Evolutionary conservation across 1,140 invertebrate species (phyloP).

Genomic region (Orchestia grillus): DNA sequence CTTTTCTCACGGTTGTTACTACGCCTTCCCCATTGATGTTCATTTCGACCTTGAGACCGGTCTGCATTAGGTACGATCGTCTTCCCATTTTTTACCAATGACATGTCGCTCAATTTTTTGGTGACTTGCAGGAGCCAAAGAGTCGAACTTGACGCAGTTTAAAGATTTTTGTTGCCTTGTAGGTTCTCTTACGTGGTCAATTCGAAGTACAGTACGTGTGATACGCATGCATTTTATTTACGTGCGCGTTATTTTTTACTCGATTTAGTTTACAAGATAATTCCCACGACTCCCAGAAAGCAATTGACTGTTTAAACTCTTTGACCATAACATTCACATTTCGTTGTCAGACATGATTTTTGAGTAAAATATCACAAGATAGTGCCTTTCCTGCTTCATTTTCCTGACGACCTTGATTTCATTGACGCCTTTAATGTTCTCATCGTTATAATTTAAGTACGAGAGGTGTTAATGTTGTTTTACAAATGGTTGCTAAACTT

Average conservation of each 20-base stretch:
- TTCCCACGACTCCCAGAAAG: not conserved
- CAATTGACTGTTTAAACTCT: not conserved
- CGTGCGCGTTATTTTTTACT: not conserved
- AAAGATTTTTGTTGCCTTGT: not conserved
- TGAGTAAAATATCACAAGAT: not conserved
- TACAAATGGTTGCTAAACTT: too few relatives aligned
- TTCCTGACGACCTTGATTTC: too few relatives aligned
- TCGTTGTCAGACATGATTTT: not conserved
- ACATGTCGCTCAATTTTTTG: not conserved
- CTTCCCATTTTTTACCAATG: not conserved
- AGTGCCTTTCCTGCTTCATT: too few relatives aligned
- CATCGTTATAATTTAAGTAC: too few relatives aligned
- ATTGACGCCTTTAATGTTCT: too few relatives aligned
- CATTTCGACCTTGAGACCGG: not conserved
- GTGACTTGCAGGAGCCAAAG: not conserved
- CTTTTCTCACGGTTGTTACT: not conserved
- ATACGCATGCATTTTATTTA: not conserved
- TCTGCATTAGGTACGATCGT: not conserved
- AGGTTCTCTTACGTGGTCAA: not conserved
- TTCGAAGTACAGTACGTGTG: not conserved
- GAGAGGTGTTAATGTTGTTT: too few relatives aligned
- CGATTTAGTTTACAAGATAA: not conserved
- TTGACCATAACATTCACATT: not conserved
- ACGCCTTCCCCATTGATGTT: not conserved
- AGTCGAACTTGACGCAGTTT: not conserved